These are phyloP conservation scores for Cactoblastis cactorum DNA, from an alignment of 2,888 invertebrate genomes.

Conservation along the genomic window DNA sequence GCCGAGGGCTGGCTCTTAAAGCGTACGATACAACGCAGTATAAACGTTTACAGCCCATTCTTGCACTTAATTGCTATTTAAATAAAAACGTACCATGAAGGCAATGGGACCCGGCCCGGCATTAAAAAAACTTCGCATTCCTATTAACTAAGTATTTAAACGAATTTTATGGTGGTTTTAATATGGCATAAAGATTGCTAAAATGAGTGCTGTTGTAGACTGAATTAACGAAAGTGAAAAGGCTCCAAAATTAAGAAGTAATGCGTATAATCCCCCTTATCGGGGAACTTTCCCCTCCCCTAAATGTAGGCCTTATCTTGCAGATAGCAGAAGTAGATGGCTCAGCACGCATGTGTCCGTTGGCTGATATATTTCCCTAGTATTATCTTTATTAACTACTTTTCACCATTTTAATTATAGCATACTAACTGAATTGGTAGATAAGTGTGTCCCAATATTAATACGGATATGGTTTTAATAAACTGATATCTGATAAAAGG, in stretches of 20 bases:
- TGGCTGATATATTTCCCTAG: slow-evolving; percentile 47
- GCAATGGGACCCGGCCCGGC: slow-evolving; percentile 51
- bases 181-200: slow-evolving; percentile 35
- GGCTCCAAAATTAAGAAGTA: slow-evolving; percentile 51
- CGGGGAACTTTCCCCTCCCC: slow-evolving; percentile 44
- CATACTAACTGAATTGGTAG: slow-evolving; percentile 48
- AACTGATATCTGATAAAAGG: slow-evolving; percentile 58
- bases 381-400: slow-evolving; percentile 65
- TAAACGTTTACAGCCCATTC: slow-evolving; percentile 75
- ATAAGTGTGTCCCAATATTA: slow-evolving; percentile 56
- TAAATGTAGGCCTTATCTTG: slow-evolving; percentile 50
- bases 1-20: slow-evolving; percentile 44
- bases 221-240: slow-evolving; percentile 24
- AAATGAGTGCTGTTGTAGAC: slow-evolving; percentile 14
- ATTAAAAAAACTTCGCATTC: slow-evolving; percentile 43
- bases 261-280: slow-evolving; percentile 61
- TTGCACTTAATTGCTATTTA: slow-evolving; percentile 75
- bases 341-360: slow-evolving; percentile 51
- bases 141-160: slow-evolving; percentile 52
- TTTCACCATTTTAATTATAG: slow-evolving; percentile 62
- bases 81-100: slow-evolving; percentile 72
- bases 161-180: slow-evolving; percentile 37
- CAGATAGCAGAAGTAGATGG: slow-evolving; percentile 65
- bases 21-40: slow-evolving; percentile 55
- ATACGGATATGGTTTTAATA: slow-evolving; percentile 64